Percentiles rank a stretch among this genome's conserved stretches.
Evolutionary conservation across 1,140 invertebrate species (phyloP).

Genomic region (Limonius californicus): DNA sequence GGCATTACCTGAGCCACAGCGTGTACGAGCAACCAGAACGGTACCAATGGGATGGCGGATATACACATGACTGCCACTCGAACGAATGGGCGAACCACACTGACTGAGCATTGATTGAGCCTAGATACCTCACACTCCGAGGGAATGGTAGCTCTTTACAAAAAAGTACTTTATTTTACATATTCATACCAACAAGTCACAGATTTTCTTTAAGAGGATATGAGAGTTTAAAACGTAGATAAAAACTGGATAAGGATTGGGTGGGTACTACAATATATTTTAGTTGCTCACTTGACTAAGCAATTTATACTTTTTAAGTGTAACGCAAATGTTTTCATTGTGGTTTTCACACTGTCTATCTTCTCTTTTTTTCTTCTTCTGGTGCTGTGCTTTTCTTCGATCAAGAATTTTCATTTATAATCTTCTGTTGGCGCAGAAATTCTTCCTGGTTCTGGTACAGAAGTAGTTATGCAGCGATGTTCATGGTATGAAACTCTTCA

Average conservation of each 20-base stretch:
- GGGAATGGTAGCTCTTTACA: conserved; percentile 41
- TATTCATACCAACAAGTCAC: conserved; percentile 22
- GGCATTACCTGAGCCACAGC: conserved; percentile 40
- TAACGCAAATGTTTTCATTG: too few relatives aligned
- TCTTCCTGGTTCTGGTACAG: too few relatives aligned
- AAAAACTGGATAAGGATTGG: conserved; percentile 21
- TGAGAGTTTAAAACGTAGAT: neutral
- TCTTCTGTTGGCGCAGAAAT: too few relatives aligned
- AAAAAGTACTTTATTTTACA: conserved; percentile 39
- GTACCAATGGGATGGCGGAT: conserved; percentile 34
- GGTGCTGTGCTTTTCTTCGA: too few relatives aligned
- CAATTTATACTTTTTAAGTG: neutral
- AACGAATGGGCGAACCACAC: conserved; percentile 28
- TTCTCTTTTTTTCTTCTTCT: too few relatives aligned
- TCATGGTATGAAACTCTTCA: too few relatives aligned
- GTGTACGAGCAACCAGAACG: conserved; percentile 33
- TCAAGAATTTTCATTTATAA: too few relatives aligned
- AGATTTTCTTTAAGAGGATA: conserved; percentile 1
- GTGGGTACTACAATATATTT: conserved; percentile 3
- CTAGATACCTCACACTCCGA: conserved; percentile 39
- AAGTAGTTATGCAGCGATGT: too few relatives aligned
- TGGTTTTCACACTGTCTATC: too few relatives aligned
- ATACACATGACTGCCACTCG: conserved; percentile 29
- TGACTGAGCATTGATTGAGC: conserved; percentile 36
- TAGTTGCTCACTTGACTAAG: neutral